phyloP scores from a whole-genome alignment of 1,140 invertebrate species.

The Uloborus diversus region DNA sequence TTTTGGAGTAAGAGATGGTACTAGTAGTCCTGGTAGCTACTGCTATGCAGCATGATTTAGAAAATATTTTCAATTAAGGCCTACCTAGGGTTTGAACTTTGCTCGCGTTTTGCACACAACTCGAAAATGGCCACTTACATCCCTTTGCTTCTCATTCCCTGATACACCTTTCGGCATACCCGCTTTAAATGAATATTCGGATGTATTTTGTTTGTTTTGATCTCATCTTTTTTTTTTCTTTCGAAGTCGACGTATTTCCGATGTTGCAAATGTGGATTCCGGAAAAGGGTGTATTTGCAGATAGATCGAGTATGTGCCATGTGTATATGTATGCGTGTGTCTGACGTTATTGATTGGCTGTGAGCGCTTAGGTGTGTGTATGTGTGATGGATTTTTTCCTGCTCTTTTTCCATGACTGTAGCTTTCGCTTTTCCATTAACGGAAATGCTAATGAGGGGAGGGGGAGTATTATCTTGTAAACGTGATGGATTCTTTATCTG shows the following conservation, averaged over 20 bases:
- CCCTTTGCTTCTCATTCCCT: no score
- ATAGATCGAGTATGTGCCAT: neutral
- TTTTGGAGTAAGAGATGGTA: no score
- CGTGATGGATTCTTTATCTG: conserved; percentile 38
- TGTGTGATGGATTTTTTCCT: neutral
- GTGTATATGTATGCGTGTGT: neutral
- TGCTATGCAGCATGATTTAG: no score
- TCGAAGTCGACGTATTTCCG: conserved; percentile 11
- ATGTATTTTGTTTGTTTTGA: neutral
- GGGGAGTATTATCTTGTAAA: conserved; percentile 10
- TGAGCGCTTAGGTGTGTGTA: neutral
- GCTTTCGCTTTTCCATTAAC: conserved; percentile 4
- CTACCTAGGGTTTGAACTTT: no score
- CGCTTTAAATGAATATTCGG: conserved; percentile 27
- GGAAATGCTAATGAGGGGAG: conserved; percentile 33
- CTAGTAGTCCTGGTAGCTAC: no score
- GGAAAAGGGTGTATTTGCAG: neutral
- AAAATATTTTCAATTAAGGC: no score
- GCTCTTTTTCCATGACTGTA: neutral
- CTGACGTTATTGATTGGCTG: neutral
- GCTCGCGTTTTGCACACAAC: no score
- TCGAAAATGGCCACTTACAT: no score
- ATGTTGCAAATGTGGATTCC: conserved; percentile 20
- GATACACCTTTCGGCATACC: neutral
- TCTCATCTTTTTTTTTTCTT: conserved; percentile 2